A percentile compares a stretch with the other conserved stretches of the same genome.
phyloP scores from a whole-genome alignment of 2,888 invertebrate species.

The Polietes domitor region DNA sequence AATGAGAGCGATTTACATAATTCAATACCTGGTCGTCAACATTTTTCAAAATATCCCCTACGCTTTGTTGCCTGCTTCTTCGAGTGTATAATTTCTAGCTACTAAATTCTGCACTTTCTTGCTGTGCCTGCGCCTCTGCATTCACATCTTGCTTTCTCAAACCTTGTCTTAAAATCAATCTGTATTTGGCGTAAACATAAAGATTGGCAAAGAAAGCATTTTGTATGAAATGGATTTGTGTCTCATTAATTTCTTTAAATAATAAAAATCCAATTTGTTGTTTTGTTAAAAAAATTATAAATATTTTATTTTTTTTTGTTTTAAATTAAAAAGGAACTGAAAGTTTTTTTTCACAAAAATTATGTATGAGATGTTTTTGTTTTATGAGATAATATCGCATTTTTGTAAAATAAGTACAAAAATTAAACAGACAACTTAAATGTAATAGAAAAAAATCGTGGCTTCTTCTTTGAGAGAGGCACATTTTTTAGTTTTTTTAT shows the following conservation, averaged over 20 bases:
- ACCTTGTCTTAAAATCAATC: neutral
- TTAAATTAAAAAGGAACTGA: conserved; percentile 58
- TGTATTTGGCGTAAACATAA: conserved; percentile 19
- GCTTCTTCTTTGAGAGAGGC: conserved; percentile 56
- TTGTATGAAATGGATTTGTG: neutral
- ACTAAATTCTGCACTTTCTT: conserved; percentile 48
- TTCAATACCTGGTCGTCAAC: neutral
- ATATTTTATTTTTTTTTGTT: conserved; percentile 16
- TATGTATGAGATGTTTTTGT: conserved; percentile 16
- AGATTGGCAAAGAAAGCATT: conserved; percentile 41
- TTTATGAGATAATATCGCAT: neutral
- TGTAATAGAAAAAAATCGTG: conserved; percentile 34
- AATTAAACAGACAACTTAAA: conserved; percentile 22
- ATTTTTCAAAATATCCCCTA: neutral
- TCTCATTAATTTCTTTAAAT: neutral
- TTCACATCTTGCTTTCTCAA: neutral
- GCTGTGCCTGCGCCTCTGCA: no score
- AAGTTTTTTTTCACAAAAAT: conserved; percentile 29
- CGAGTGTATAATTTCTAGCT: conserved; percentile 52
- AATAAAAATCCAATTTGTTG: conserved; percentile 8
- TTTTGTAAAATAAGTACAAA: conserved; percentile 34
- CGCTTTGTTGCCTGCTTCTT: neutral
- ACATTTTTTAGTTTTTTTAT: conserved; percentile 31
- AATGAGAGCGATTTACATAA: neutral
- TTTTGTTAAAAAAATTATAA: conserved; percentile 45